Evolutionary conservation across 2,797 vertebrate genomes (phyloP).

Genomic region (Myotis pilosus): DNA sequence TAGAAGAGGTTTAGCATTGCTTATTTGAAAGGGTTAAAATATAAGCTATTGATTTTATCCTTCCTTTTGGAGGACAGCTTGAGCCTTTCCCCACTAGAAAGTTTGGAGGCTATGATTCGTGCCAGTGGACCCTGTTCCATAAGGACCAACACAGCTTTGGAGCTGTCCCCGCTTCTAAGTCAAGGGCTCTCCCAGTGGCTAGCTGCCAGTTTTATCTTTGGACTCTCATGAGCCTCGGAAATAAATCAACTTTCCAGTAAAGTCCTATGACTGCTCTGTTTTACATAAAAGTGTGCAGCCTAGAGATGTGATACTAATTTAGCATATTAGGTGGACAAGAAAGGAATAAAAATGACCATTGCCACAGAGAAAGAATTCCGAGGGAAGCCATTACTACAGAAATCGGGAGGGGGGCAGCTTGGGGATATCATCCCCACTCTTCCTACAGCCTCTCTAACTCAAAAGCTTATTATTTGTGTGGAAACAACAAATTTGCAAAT

Average conservation of each 20-base stretch:
- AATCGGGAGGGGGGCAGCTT: constrained; percentile 55
- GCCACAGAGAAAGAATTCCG: constrained; percentile 55
- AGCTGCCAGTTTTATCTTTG: constrained; percentile 81
- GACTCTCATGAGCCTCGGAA: constrained; percentile 84
- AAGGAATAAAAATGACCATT: constrained; percentile 70
- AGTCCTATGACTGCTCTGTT: constrained; percentile 80
- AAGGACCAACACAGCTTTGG: constrained; percentile 76
- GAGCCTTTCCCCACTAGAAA: constrained; percentile 65
- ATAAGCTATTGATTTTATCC: constrained; percentile 69
- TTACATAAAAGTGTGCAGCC: constrained; percentile 76
- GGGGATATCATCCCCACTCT: not conserved
- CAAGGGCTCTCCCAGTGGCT: constrained; percentile 86
- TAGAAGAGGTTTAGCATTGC: not conserved
- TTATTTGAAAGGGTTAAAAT: constrained; percentile 64
- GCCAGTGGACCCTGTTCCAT: constrained; percentile 76
- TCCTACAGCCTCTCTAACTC: constrained; percentile 55
- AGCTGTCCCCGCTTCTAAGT: constrained; percentile 83
- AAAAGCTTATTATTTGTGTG: not conserved
- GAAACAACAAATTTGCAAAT: not conserved
- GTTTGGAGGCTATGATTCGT: constrained; percentile 78
- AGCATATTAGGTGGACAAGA: constrained; percentile 69
- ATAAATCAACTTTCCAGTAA: constrained; percentile 87
- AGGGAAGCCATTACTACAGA: not conserved
- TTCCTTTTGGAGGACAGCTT: constrained; percentile 73
- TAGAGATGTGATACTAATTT: constrained; percentile 72